Evolutionary conservation across 2,797 vertebrate genomes (phyloP).

Genomic region (Paramormyrops hopkinsi): DNA sequence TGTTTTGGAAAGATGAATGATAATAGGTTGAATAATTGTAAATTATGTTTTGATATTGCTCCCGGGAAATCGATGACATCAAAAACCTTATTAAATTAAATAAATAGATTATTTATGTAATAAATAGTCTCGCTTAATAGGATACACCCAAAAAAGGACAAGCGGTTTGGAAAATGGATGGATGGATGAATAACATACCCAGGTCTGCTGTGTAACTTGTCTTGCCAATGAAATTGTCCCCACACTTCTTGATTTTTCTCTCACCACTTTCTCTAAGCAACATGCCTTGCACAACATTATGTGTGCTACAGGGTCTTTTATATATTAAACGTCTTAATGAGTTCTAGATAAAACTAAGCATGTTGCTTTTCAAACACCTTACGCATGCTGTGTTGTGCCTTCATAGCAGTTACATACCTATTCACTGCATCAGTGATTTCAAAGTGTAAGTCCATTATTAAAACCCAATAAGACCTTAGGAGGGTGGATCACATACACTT

Average conservation of each 20-base stretch:
- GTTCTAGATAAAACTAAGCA: not conserved
- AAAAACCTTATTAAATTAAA: not conserved
- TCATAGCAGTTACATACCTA: not conserved
- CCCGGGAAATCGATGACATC: not conserved
- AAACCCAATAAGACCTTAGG: not conserved
- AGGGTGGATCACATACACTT: not conserved
- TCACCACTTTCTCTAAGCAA: not conserved
- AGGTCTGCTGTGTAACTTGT: not conserved
- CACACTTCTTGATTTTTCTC: not conserved
- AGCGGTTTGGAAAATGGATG: not conserved
- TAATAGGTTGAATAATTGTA: not conserved
- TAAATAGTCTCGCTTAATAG: not conserved
- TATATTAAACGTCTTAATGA: slow-evolving; percentile 1
- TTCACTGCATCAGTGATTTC: not conserved
- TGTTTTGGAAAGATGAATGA: not conserved
- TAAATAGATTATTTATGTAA: not conserved
- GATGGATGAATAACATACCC: not conserved
- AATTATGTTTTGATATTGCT: not conserved
- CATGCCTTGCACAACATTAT: not conserved
- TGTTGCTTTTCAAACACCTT: slow-evolving; percentile 12
- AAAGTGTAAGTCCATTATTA: slow-evolving; percentile 16
- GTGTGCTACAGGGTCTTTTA: not conserved
- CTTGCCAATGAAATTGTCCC: not conserved
- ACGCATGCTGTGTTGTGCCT: not conserved
- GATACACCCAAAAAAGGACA: not conserved